phyloP scores from a whole-genome alignment of 2,113 vertebrate genomes.

The Xenopus borealis region DNA sequence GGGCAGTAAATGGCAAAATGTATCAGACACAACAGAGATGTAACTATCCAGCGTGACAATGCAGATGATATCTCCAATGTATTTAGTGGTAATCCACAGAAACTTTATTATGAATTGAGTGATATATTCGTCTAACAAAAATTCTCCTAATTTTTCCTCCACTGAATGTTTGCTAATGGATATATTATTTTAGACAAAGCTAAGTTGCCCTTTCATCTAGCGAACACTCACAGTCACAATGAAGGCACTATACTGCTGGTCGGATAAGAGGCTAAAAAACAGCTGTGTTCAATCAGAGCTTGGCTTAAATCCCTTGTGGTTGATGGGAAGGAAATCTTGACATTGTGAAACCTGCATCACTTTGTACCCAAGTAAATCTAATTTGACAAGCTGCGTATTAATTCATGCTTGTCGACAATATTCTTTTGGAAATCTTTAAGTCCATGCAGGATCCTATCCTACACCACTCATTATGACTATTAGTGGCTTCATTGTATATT shows the following conservation, averaged over 20 bases:
- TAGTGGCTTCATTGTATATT: neutral
- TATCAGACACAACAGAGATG: no score
- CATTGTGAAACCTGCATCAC: conserved; percentile 32
- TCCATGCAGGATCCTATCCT: conserved; percentile 5
- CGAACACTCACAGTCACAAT: conserved; percentile 18
- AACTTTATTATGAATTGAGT: conserved; percentile 17
- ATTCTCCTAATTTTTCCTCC: conserved; percentile 14
- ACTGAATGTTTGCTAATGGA: conserved; percentile 19
- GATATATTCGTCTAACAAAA: neutral
- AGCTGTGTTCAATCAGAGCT: conserved; percentile 33
- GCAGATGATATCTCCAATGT: no score
- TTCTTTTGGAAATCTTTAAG: conserved; percentile 12
- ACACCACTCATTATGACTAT: conserved; percentile 12
- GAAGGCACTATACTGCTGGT: conserved; percentile 24
- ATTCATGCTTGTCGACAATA: conserved; percentile 14
- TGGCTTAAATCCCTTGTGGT: conserved; percentile 22
- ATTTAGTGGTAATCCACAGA: neutral
- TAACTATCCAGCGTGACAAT: no score
- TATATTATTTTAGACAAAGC: conserved; percentile 27
- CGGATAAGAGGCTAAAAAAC: conserved; percentile 31
- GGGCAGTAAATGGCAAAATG: no score
- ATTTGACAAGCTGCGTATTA: conserved; percentile 27
- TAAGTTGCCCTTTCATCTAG: conserved; percentile 23
- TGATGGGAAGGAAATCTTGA: conserved; percentile 39
- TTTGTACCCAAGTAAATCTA: conserved; percentile 26